Evolutionary conservation across 1,140 invertebrate genomes (phyloP).

Genomic region (Drosophila eugracilis): DNA sequence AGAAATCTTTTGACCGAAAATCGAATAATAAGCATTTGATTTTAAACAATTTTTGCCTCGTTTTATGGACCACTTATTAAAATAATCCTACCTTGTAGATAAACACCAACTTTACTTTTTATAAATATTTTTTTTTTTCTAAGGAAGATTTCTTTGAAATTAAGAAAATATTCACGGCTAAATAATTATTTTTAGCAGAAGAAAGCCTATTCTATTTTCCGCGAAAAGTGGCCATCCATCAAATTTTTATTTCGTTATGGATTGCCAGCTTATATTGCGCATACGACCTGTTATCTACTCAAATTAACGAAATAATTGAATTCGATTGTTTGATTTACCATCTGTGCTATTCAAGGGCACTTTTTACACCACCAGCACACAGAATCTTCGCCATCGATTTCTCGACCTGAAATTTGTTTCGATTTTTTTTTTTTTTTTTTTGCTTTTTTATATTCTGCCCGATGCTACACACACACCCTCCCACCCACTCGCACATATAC

Average conservation of each 20-base stretch:
- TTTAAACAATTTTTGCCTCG: not conserved
- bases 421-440: constrained; percentile 11
- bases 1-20: constrained; percentile 10
- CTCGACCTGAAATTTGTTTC: not conserved
- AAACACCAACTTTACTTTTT: too few species aligned
- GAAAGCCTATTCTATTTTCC: not conserved
- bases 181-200: too few species aligned
- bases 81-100: too few species aligned
- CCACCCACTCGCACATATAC: constrained; percentile 3
- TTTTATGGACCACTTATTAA: constrained; percentile 1
- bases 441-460: too few species aligned
- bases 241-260: constrained; percentile 5
- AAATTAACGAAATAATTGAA: constrained; percentile 52
- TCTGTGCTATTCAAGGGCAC: constrained; percentile 41
- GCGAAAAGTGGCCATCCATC: constrained; percentile 17
- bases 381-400: constrained; percentile 21
- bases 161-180: too few species aligned
- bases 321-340: constrained; percentile 69
- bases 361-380: constrained; percentile 10
- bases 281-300: constrained; percentile 34
- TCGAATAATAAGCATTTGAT: constrained; percentile 11
- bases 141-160: too few species aligned
- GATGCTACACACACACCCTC: too few species aligned
- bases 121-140: not conserved
- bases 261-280: constrained; percentile 30